Evolutionary conservation across 35 echinoderm and acorn worm genomes (phyloP).

Genomic region (Ptychodera flava): DNA sequence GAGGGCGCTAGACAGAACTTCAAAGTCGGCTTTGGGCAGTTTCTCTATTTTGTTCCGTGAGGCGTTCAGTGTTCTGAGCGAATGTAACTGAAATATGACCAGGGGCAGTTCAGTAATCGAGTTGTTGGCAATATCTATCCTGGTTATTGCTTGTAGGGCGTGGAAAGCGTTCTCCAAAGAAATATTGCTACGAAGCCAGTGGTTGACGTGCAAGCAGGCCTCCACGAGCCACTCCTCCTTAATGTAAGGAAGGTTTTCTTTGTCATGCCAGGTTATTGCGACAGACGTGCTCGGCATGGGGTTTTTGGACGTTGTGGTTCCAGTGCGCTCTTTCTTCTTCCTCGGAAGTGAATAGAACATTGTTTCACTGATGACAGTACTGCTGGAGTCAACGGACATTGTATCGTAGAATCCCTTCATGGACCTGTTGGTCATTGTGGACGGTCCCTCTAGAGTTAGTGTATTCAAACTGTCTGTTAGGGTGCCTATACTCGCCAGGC

Average conservation of each 20-base stretch:
- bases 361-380: neutral
- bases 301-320: neutral
- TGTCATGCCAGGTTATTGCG: constrained; percentile 92
- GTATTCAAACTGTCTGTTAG: neutral
- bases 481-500: neutral
- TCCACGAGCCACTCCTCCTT: constrained; percentile 79
- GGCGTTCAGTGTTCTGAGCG: constrained; percentile 70
- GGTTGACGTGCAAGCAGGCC: constrained; percentile 68
- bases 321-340: neutral
- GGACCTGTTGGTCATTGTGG: neutral
- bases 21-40: constrained; percentile 32
- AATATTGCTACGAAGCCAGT: constrained; percentile 43
- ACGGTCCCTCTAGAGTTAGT: neutral
- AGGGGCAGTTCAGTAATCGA: constrained; percentile 57
- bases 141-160: constrained; percentile 54
- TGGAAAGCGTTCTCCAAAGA: constrained; percentile 43
- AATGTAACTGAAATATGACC: constrained; percentile 76
- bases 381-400: neutral
- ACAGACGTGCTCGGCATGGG: constrained; percentile 33
- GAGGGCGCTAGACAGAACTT: neutral
- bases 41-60: constrained; percentile 74
- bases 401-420: neutral
- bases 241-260: constrained; percentile 63
- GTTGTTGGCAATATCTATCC: constrained; percentile 89
- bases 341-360: neutral